Evolutionary conservation across 2,113 vertebrate species (phyloP), one percentile per base, ranked within the genome.

Genomic region (Mormyrus lacerda): DNA sequence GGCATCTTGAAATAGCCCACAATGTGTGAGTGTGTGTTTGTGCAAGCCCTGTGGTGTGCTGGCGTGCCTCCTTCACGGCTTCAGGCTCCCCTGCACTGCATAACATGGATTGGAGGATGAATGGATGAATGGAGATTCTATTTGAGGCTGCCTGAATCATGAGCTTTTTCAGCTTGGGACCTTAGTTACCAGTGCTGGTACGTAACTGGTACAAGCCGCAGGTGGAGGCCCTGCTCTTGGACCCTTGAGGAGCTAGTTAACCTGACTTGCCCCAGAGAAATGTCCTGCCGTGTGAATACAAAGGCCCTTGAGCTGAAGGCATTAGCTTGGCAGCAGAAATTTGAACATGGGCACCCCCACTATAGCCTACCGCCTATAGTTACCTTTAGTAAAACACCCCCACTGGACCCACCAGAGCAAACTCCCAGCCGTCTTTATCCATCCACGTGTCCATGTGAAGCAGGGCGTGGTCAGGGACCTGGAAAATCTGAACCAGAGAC

Each of bases 21-120:
- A 24, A 42, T 21, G 27, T 87, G 87, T 51, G 58, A 53, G 53
- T 90, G 44, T 83, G 89, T 79, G 35, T 79, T 79, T 79, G 73
- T 19, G 73, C 4, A 45, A 51, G 86, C 35, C 15, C 73, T 79
- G 88, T 87, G 35, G 35, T 42, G 73, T 1, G 5, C 73, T 17
- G 35, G 73, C 17, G 6, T 19, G 31, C 15, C 73, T 76, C 4
- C 73, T 42, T 42, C 35, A 8, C 4, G 5, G 31, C 35, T 79
- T 3, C 73, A 42, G 73, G 35, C 35, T 39, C 73, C 73, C 42
- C 21, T 85, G 44, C 44, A 48, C 61, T 69, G n/a, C 61, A 27
- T 69, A 31, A 31, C n/a, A 69, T 31, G 61, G 35, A 79, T 79
- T 39, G 73, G 35, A 79, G 35, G 35, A 42, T 39, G 31, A 17